Percentiles rank a stretch among this genome's conserved stretches.
Evolutionary conservation across 2,113 vertebrate species (phyloP).

Genomic region (Mustelus asterias): DNA sequence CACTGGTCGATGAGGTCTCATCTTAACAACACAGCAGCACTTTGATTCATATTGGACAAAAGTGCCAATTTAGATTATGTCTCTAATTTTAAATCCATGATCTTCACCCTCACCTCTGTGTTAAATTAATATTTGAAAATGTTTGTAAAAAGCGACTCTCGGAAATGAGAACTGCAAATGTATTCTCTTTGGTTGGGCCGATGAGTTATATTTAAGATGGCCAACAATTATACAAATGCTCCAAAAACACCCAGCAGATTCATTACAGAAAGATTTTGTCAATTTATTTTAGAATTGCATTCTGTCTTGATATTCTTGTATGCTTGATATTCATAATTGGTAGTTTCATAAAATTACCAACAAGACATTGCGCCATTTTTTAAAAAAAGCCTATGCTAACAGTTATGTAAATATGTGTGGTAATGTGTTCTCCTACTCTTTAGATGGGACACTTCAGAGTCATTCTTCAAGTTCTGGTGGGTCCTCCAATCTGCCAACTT

Average conservation of each 20-base stretch:
- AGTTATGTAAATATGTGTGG: not conserved
- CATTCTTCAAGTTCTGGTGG: conserved; percentile 58
- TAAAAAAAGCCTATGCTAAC: not conserved
- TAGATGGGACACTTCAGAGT: conserved; percentile 71
- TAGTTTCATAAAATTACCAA: not conserved
- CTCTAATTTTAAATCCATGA: not conserved
- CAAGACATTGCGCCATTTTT: not conserved
- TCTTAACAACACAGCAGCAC: not conserved
- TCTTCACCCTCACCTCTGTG: not conserved
- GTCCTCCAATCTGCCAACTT: conserved; percentile 54
- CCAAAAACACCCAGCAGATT: not conserved
- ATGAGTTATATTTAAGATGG: not conserved
- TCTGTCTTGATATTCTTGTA: not conserved
- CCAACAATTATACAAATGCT: not conserved
- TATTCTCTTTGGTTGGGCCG: not conserved
- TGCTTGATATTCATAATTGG: not conserved
- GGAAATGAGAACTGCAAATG: not conserved
- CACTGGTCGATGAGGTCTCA: not conserved
- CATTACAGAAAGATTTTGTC: not conserved
- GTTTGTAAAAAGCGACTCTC: not conserved
- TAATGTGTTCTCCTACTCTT: conserved; percentile 43
- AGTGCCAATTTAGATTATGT: not conserved
- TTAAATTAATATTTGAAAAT: not conserved
- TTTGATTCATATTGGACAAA: not conserved
- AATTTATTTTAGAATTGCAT: not conserved